These are phyloP conservation scores for Eulemur rufifrons DNA, from an alignment of 2,113 vertebrate species.

Conservation along the genomic window DNA sequence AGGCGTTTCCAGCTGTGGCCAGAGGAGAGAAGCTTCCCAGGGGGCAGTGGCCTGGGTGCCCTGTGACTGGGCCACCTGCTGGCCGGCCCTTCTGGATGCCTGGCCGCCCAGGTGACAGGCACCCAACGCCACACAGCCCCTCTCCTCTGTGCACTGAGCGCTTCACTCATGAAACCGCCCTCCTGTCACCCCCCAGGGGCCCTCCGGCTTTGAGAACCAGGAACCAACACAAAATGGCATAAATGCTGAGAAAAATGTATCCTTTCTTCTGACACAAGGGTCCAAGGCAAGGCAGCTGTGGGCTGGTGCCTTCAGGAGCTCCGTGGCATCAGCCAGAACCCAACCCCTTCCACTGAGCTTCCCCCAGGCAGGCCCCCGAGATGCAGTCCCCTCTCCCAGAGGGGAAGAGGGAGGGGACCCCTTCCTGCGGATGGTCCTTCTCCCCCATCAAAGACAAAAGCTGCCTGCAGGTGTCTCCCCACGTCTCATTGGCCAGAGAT, in stretches of 20 bases:
- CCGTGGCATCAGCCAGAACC: background rate
- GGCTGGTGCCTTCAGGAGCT: background rate
- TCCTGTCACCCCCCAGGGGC: too few relatives aligned
- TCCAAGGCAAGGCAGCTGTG: background rate
- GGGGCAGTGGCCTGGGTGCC: background rate
- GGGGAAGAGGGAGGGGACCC: background rate
- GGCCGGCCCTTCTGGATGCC: background rate
- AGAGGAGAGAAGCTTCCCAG: background rate
- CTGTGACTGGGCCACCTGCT: background rate
- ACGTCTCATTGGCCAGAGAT: constrained; percentile 13
- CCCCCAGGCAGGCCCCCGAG: background rate
- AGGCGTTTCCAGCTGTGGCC: background rate
- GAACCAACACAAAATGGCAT: background rate
- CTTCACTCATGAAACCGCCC: background rate
- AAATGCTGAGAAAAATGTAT: background rate
- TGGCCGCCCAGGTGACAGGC: background rate
- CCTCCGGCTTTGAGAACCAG: background rate
- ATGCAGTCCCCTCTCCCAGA: background rate
- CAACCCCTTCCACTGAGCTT: background rate
- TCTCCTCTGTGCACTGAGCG: background rate
- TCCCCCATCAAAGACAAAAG: background rate
- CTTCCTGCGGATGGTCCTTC: fast-evolving
- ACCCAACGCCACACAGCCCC: fast-evolving
- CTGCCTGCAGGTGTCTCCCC: background rate
- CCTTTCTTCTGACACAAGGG: background rate